Conservation (phyloP, 2,113 vertebrate genomes). For the human (Homo sapiens) region GRCh38 chr5:33287001-33287500, state of each 20-base stretch:
- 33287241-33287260: neutral
- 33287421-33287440: conserved; percentile 16
- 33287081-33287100: neutral
- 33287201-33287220: neutral
- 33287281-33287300: neutral
- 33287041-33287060: neutral
- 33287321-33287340: neutral
- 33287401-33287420: neutral
- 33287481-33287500: conserved; percentile 21
- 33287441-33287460: conserved; percentile 48
- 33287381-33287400: conserved; percentile 45
- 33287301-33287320: neutral
- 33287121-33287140: neutral
- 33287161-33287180: neutral
- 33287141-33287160: neutral
- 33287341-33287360: conserved; percentile 20
- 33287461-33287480: conserved; percentile 49
- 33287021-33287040: conserved; percentile 15
- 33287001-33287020: neutral
- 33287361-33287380: conserved; percentile 43
- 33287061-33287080: neutral
- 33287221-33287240: neutral
- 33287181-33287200: conserved; percentile 21
- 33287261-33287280: neutral
- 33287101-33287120: neutral